Base-by-base conservation (phyloP, 2,888 invertebrate species). In the Epirrita christyi region DNA sequence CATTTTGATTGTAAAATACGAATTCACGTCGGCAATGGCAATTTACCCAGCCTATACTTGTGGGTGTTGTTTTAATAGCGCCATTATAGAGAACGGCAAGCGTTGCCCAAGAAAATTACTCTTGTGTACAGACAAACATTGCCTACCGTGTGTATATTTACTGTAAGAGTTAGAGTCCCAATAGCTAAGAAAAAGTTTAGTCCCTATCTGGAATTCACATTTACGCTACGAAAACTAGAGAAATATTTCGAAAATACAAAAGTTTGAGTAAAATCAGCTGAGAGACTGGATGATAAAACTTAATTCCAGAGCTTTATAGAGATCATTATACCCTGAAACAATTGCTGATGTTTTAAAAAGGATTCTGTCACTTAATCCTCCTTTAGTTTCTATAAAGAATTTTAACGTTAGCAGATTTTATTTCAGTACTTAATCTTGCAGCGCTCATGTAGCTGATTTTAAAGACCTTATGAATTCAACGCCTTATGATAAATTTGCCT, bases 1-100 rank as follows among this genome's bases (percentile, higher is more conserved):
- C 86, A 83, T 67, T 89, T 87, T 86, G 88, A 88, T 89, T 88
- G 88, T 88, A 67, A 67, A 67, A 85, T 86, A 85, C 84, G 81
- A 75, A 81, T 80, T 82, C 80, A 83, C 84, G 85, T 84, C 83
- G 80, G 85, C 81, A 80, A 84, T 85, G 85, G 87, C 87, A 88
- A 88, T 88, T 89, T 88, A 63, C 59, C 61, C 59, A 57, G 62
- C 63, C 77, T 75, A 81, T 81, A 83, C 83, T 85, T 82, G 90
- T 90, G 89, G 91, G 90, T 86, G 87, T 86, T 79, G 83, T 86
- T 88, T 88, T 88, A 89, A 89, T 89, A 82, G 83, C 75, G 77
- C 84, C 78, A 88, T 90, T 88, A 88, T 82, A 79, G 82, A 83
- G 82, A 83, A 79, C 76, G 81, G 80, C 76, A 76, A 82, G 78